These are phyloP conservation scores for Rhipidura dahli DNA, from an alignment of 2,113 vertebrate species.

Conservation along the genomic window DNA sequence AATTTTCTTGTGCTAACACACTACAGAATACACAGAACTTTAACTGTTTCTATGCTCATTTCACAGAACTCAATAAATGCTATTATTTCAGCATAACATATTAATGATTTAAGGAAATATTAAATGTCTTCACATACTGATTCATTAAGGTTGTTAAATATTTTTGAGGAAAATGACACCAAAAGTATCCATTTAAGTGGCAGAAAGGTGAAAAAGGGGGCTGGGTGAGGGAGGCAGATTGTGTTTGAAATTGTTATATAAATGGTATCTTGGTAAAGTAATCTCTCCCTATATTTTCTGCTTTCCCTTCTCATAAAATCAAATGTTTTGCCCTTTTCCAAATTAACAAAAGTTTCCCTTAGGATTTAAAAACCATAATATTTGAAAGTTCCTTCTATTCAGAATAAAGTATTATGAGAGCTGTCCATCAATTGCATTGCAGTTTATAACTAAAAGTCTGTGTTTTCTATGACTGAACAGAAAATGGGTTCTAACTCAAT, in stretches of 20 bases:
- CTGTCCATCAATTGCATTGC: background rate
- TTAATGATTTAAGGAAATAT: background rate
- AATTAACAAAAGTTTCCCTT: background rate
- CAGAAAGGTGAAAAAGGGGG: background rate
- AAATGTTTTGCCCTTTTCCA: background rate
- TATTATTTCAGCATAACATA: background rate
- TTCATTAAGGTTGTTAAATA: background rate
- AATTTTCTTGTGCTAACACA: background rate
- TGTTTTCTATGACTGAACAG: background rate
- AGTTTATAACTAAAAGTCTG: background rate
- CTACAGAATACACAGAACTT: background rate
- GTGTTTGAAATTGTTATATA: background rate
- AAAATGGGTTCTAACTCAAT: background rate
- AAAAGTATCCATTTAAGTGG: background rate
- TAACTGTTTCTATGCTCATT: background rate
- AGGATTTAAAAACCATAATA: background rate
- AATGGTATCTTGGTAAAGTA: background rate
- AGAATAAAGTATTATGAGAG: background rate
- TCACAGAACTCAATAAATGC: background rate
- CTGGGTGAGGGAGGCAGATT: too few species aligned
- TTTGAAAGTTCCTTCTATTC: background rate
- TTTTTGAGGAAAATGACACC: background rate
- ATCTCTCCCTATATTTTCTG: background rate
- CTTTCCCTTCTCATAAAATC: background rate
- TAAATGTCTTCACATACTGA: background rate